A percentile compares a stretch with the other conserved stretches of the same genome.
phyloP scores from a whole-genome alignment of 2,113 vertebrate genomes.

The Seriola quinqueradiata region DNA sequence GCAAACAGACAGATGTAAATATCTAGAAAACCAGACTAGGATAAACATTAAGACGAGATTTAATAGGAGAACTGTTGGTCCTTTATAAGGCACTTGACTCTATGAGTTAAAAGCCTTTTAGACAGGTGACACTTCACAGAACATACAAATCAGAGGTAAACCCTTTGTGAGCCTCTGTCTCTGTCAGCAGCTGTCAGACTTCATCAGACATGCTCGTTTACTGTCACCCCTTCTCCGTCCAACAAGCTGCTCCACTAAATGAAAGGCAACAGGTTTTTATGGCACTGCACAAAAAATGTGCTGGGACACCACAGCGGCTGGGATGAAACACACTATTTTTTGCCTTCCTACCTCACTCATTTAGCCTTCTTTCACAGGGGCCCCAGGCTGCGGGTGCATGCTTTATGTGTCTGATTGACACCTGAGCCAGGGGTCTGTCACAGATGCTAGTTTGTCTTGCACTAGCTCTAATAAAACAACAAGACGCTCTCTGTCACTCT shows the following conservation, averaged over 20 bases:
- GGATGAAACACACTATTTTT: slow-evolving; percentile 52
- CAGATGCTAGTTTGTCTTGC: slow-evolving; percentile 36
- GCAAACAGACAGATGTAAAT: not conserved
- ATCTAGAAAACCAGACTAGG: not conserved
- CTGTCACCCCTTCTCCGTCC: slow-evolving; percentile 8
- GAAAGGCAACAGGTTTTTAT: slow-evolving; percentile 69
- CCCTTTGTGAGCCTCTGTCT: slow-evolving; percentile 10
- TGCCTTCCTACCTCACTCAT: slow-evolving; percentile 28
- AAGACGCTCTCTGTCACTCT: slow-evolving; percentile 56
- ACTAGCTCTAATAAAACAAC: slow-evolving; percentile 67
- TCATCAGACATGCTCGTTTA: slow-evolving; percentile 36
- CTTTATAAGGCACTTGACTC: not conserved
- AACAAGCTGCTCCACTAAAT: slow-evolving; percentile 46
- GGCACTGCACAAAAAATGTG: slow-evolving; percentile 24
- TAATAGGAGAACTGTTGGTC: not conserved
- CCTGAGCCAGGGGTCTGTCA: slow-evolving; percentile 53
- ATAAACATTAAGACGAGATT: not conserved
- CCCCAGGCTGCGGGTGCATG: slow-evolving; percentile 28
- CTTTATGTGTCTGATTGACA: slow-evolving; percentile 64
- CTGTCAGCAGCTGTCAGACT: slow-evolving; percentile 43
- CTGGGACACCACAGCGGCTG: not conserved
- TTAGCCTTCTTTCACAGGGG: slow-evolving; percentile 20
- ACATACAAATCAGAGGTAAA: slow-evolving; percentile 22
- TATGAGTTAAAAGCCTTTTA: not conserved
- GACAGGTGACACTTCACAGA: slow-evolving; percentile 1